Evolutionary conservation across 2,113 vertebrate species (phyloP), one percentile per base, ranked within the genome.

Genomic region (Podilymbus podiceps): DNA sequence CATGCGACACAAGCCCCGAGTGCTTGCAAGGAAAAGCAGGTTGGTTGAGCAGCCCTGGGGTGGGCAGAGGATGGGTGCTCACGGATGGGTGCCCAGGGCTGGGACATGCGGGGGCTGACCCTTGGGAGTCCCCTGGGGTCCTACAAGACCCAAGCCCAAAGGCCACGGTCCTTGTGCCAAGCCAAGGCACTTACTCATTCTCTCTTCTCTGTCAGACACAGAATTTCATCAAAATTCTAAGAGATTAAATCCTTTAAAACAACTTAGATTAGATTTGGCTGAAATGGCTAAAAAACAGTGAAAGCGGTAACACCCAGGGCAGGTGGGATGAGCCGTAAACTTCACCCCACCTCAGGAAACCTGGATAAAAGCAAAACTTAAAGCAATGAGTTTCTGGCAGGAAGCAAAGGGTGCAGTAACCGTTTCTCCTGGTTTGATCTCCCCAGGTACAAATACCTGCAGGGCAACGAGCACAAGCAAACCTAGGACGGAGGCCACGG

Each of bases 261-360:
- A 9, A 66, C 35, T 38, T 6, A 47, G 35, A 9, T 1, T 35
- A 14, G 33, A 64, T 24, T 40, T 2, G 8, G 13, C 52, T 56
- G 7, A 17, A 63, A 47, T 3, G 1, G 20, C 3, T 21, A 5
- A 15, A 60, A 58, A 67, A 46, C 42, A 31, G 24, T 0, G 2
- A 17, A 4, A 12, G 11, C 1, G 0, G 52, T 0, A 40, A 12
- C 46, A 6, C 3, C 2, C 20, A 38, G 2, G 38, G 44, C 22
- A 30, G 60, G 66, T 35, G 62, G 31, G 63, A 38, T 24, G 50
- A 1, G 2, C 46, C 5, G 38, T 4, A 1, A 60, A 10, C 69
- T 15, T 53, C 44, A 5, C 15, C 47, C 44, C 27, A 3, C 22
- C 52, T 6, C 4, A 0, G 46, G 15, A 76, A 62, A 90, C 8